These are phyloP conservation scores for Rhabditoides inermis DNA, from an alignment of 2,888 invertebrate species.

Conservation along the genomic window DNA sequence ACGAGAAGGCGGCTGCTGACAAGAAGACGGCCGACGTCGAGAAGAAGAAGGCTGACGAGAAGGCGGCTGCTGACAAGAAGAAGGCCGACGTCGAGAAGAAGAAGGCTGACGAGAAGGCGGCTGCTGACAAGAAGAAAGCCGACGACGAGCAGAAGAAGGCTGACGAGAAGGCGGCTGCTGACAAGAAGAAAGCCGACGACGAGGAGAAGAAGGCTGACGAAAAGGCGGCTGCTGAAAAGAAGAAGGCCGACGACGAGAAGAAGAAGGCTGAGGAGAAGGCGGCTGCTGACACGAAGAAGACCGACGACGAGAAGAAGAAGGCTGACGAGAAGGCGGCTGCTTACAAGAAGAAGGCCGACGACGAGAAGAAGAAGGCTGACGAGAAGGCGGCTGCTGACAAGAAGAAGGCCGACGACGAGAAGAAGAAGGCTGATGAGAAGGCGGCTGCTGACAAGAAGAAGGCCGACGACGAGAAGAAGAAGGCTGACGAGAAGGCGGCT, in stretches of 20 bases:
- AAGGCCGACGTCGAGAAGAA: constrained; percentile 1
- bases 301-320: constrained; percentile 7
- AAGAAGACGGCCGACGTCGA: too few relatives aligned
- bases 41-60: constrained; percentile 5
- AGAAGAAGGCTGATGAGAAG: constrained; percentile 7
- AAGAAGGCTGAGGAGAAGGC: not conserved
- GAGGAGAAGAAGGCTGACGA: too few relatives aligned
- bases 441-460: constrained; percentile 5
- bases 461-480: constrained; percentile 5
- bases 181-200: constrained; percentile 8
- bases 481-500: constrained; percentile 4
- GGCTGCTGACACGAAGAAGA: constrained; percentile 4
- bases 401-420: too few relatives aligned
- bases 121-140: constrained; percentile 5
- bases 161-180: constrained; percentile 8
- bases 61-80: constrained; percentile 7
- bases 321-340: not conserved
- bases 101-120: too few relatives aligned
- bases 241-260: constrained; percentile 5
- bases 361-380: too few relatives aligned
- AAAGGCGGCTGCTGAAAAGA: not conserved
- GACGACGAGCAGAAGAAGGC: constrained; percentile 7
- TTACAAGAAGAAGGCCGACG: too few relatives aligned
- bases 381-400: too few relatives aligned
- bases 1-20: too few relatives aligned